Conservation (phyloP, 2,113 vertebrate species). For the Electrona antarctica region DNA sequence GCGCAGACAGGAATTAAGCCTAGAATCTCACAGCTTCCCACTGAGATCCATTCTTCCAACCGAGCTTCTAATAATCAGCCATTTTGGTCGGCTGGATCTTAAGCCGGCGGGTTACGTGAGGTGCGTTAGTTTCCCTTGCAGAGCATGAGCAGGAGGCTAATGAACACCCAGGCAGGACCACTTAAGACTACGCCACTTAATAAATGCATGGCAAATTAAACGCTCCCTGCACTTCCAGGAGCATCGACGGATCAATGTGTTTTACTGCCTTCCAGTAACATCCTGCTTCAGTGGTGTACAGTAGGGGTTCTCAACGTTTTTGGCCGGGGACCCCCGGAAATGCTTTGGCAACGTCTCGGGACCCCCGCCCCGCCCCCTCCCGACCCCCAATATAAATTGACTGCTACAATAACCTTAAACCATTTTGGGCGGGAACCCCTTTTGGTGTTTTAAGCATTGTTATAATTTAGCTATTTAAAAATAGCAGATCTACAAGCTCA, state of each 20-base stretch:
- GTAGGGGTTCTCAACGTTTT: no score
- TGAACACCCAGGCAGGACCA: slow-evolving; percentile 61
- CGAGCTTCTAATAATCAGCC: slow-evolving; percentile 52
- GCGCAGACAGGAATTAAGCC: no score
- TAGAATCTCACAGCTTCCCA: no score
- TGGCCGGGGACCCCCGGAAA: no score
- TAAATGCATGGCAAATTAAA: slow-evolving; percentile 73
- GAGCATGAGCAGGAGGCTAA: slow-evolving; percentile 53
- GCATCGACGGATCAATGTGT: slow-evolving; percentile 55
- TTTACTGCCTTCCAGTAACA: slow-evolving; percentile 61
- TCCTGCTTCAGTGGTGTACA: slow-evolving; percentile 27
- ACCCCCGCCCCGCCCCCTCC: no score
- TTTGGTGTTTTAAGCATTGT: no score
- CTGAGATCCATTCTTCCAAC: slow-evolving; percentile 4
- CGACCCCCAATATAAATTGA: no score
- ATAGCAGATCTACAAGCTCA: no score
- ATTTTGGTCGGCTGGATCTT: slow-evolving; percentile 28
- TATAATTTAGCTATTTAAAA: no score
- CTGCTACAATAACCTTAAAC: no score
- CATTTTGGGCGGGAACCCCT: no score
- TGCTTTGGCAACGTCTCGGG: no score
- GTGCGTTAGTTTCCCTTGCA: slow-evolving; percentile 34
- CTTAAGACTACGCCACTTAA: slow-evolving; percentile 57
- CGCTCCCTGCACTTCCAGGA: slow-evolving; percentile 47
- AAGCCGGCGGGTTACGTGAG: slow-evolving; percentile 57